Conservation (phyloP, 2,888 invertebrate species). For the Cinara cedri region DNA sequence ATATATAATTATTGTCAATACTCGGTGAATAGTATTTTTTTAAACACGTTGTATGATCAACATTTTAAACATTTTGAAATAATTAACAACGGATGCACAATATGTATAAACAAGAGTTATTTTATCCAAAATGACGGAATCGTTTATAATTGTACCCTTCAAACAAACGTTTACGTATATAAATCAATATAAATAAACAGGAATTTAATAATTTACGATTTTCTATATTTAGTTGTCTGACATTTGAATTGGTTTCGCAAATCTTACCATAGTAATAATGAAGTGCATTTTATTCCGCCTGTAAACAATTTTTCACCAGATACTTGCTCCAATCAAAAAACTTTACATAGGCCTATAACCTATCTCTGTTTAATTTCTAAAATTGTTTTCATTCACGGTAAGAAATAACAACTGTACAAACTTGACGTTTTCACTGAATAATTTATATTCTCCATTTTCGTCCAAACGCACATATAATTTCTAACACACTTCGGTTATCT, state of each 20-base stretch:
- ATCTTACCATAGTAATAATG: too few relatives aligned
- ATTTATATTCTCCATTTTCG: too few relatives aligned
- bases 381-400: too few relatives aligned
- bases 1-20: background rate
- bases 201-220: conserved; percentile 12
- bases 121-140: background rate
- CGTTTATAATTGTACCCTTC: background rate
- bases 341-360: too few relatives aligned
- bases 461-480: too few relatives aligned
- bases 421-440: too few relatives aligned
- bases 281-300: too few relatives aligned
- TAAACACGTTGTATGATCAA: background rate
- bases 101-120: conserved; percentile 26
- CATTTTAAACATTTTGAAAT: background rate
- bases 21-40: background rate
- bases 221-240: conserved; percentile 25
- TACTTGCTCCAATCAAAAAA: background rate
- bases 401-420: too few relatives aligned
- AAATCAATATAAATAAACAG: background rate
- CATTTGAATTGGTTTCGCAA: background rate
- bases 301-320: too few relatives aligned
- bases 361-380: too few relatives aligned
- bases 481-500: too few relatives aligned
- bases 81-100: background rate
- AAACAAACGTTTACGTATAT: background rate